Conservation (phyloP, 2,888 invertebrate species). For the Nemurella pictetii region DNA sequence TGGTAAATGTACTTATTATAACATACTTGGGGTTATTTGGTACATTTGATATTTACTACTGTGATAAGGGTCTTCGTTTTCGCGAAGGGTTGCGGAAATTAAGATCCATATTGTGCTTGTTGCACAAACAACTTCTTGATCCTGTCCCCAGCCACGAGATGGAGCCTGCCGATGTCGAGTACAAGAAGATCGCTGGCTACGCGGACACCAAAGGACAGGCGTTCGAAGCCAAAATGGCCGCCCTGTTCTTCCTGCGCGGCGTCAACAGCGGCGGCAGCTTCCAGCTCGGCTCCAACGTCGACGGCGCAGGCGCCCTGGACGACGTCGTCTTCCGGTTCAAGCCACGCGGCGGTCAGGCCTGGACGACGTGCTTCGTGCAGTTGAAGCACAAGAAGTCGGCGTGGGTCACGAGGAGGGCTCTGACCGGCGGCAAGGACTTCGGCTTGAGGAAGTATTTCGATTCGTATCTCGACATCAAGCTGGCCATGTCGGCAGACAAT, state of each 20-base stretch:
- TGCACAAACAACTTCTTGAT: no score
- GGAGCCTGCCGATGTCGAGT: background rate
- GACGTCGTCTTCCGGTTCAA: background rate
- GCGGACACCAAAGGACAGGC: background rate
- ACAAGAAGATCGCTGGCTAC: background rate
- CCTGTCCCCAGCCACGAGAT: background rate
- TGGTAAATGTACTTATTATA: no score
- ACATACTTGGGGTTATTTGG: no score
- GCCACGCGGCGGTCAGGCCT: background rate
- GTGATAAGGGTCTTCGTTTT: no score
- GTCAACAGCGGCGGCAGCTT: background rate
- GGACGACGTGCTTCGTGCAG: background rate
- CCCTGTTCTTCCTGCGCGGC: background rate
- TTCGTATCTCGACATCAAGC: background rate
- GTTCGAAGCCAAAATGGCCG: background rate
- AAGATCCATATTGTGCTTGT: no score
- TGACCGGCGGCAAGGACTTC: background rate
- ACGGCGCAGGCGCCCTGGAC: conserved; percentile 5
- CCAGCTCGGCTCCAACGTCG: background rate
- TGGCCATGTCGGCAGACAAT: background rate
- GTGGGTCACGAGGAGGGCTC: background rate
- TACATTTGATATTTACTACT: no score
- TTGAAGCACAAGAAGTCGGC: background rate
- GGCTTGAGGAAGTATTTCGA: background rate
- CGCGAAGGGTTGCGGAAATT: no score